Conservation (phyloP, 2,888 invertebrate species). For the Trilocha varians region DNA sequence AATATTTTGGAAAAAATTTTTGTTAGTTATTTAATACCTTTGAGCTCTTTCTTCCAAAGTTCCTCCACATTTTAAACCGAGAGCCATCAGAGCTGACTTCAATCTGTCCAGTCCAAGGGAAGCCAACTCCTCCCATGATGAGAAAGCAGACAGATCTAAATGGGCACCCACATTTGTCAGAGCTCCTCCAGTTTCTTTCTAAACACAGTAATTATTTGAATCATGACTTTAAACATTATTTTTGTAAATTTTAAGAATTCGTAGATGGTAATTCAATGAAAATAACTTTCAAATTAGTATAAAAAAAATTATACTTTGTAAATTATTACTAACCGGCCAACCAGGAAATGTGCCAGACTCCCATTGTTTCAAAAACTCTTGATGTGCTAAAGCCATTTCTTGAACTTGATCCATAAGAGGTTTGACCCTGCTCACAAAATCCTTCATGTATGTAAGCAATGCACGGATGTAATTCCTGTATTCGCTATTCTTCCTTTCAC, state of each 20-base stretch:
- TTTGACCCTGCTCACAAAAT: slow-evolving; percentile 86
- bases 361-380: slow-evolving; percentile 91
- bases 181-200: slow-evolving; percentile 95
- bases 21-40: too few species aligned
- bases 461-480: slow-evolving; percentile 88
- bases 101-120: slow-evolving; percentile 96
- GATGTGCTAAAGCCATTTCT: slow-evolving; percentile 83
- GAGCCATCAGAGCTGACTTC: slow-evolving; percentile 96
- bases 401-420: slow-evolving; percentile 87
- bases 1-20: too few species aligned
- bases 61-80: slow-evolving; percentile 98
- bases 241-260: neutral
- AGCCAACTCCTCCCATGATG: slow-evolving; percentile 96
- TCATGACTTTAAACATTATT: too few species aligned
- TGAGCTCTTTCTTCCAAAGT: slow-evolving; percentile 87
- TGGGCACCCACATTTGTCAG: slow-evolving; percentile 96
- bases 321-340: slow-evolving; percentile 81
- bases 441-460: slow-evolving; percentile 88
- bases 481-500: slow-evolving; percentile 90
- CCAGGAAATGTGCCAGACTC: slow-evolving; percentile 91
- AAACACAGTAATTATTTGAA: too few species aligned
- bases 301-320: too few species aligned
- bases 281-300: neutral
- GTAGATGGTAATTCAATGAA: neutral
- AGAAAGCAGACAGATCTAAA: slow-evolving; percentile 97